Evolutionary conservation across 2,888 invertebrate genomes (phyloP).

Genomic region (Unio pictorum): DNA sequence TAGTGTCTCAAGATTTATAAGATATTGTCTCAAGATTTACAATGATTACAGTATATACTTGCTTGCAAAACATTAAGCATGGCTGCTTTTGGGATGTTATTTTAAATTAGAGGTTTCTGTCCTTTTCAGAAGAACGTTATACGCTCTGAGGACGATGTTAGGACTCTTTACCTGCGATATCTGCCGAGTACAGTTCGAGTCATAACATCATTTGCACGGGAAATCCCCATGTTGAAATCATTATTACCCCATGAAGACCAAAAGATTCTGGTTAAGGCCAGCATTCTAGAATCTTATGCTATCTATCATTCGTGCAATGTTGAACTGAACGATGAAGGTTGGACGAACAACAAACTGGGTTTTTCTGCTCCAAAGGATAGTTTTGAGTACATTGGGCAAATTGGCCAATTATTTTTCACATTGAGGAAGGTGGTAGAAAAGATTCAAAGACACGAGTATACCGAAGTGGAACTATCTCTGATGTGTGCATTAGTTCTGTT

Average conservation of each 20-base stretch:
- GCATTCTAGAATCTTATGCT: conserved; percentile 54
- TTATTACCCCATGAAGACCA: conserved; percentile 52
- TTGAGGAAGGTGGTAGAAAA: conserved; percentile 35
- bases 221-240: conserved; percentile 58
- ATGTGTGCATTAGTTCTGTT: conserved; percentile 50
- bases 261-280: conserved; percentile 54
- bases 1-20: too few species aligned
- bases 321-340: conserved; percentile 19
- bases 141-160: conserved; percentile 29
- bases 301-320: conserved; percentile 48
- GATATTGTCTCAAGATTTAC: too few species aligned
- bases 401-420: conserved; percentile 45
- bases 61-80: not conserved
- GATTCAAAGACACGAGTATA: conserved; percentile 39
- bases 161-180: conserved; percentile 52
- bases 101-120: not conserved
- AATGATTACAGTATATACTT: too few species aligned
- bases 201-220: conserved; percentile 59
- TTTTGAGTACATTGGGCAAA: conserved; percentile 33
- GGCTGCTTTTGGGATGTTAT: not conserved
- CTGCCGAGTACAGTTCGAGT: conserved; percentile 56
- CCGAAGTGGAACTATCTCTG: conserved; percentile 51
- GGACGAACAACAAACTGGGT: conserved; percentile 43
- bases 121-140: conserved; percentile 10
- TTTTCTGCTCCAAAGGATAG: conserved; percentile 28